Evolutionary conservation across 2,797 vertebrate genomes (phyloP).

Genomic region (Leptodactylus fallax): DNA sequence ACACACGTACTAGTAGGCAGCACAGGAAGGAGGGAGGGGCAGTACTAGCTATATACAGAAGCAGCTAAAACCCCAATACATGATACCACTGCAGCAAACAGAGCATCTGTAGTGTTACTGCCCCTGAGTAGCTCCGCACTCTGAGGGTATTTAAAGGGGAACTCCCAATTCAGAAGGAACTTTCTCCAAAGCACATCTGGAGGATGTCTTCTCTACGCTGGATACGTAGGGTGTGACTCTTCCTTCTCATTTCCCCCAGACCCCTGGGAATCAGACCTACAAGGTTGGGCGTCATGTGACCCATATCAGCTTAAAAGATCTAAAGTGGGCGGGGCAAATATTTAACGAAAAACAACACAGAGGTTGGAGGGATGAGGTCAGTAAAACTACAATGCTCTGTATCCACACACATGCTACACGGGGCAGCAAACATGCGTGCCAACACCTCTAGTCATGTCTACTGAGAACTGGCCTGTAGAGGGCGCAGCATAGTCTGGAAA

Average conservation of each 20-base stretch:
- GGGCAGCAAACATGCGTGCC: conserved; percentile 37
- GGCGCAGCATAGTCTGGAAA: conserved; percentile 42
- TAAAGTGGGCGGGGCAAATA: no score
- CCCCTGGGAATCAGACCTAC: no score
- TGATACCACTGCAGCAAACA: not conserved
- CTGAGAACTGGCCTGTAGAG: conserved; percentile 26
- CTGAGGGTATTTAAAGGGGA: not conserved
- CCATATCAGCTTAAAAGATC: no score
- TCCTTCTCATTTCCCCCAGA: no score
- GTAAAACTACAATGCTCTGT: conserved; percentile 27
- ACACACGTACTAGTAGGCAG: not conserved
- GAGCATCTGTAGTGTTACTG: conserved; percentile 7
- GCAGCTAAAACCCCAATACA: not conserved
- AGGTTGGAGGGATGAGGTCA: not conserved
- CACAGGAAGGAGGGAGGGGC: not conserved
- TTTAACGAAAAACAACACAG: no score
- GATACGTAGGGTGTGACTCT: no score
- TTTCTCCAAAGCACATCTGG: no score
- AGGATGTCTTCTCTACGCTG: no score
- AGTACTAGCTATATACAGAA: not conserved
- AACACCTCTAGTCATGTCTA: conserved; percentile 49
- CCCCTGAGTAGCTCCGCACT: not conserved
- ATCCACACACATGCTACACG: conserved; percentile 26
- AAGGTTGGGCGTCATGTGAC: no score
- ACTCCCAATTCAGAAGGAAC: not conserved